Evolutionary conservation across 2,113 vertebrate species (phyloP).

Genomic region (Ceuthmochares aereus): DNA sequence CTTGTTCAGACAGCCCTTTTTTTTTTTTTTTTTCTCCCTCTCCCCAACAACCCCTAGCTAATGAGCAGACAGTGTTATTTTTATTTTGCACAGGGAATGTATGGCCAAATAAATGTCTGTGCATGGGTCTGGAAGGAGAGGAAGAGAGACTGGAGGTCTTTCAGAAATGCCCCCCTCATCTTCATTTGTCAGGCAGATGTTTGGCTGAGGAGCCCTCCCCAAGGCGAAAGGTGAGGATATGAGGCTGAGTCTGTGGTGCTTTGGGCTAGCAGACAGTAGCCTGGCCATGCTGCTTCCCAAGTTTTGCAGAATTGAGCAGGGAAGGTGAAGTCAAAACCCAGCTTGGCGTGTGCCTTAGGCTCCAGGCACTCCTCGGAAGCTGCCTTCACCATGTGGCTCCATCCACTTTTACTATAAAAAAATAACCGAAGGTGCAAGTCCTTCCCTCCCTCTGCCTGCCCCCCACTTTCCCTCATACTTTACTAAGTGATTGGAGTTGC

Average conservation of each 20-base stretch:
- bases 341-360: neutral
- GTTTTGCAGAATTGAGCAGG: neutral
- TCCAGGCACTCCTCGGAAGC: neutral
- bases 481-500: slow-evolving; percentile 64
- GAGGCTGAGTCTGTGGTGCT: accelerated
- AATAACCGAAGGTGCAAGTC: neutral
- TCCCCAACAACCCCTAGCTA: slow-evolving; percentile 37
- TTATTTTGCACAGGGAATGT: slow-evolving; percentile 23
- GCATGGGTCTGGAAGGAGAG: neutral
- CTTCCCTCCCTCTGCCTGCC: neutral
- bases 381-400: slow-evolving; percentile 20
- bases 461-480: neutral
- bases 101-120: neutral
- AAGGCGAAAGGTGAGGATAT: neutral
- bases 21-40: neutral
- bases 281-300: neutral
- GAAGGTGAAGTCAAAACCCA: neutral
- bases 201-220: neutral
- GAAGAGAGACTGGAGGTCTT: neutral
- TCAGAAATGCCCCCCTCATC: neutral
- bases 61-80: slow-evolving; percentile 50
- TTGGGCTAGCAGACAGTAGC: neutral
- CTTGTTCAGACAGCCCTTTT: slow-evolving; percentile 52
- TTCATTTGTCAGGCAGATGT: accelerated
- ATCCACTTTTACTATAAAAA: slow-evolving; percentile 13